A percentile compares a stretch with the other conserved stretches of the same genome.
These are phyloP conservation scores for Medauroidea extradentata DNA, from an alignment of 1,140 invertebrate genomes.

Conservation along the genomic window DNA sequence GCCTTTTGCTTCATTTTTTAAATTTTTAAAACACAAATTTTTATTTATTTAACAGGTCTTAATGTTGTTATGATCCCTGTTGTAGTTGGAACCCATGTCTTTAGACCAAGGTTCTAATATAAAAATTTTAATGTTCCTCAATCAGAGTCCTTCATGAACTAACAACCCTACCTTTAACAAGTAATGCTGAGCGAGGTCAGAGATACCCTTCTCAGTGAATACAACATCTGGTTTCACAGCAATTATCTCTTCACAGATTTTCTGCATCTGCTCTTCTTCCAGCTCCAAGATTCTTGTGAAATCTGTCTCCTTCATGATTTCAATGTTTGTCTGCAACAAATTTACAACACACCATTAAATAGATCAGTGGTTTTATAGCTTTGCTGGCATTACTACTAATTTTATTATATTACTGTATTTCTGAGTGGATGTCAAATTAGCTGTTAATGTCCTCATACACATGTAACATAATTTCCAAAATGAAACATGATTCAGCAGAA, in stretches of 20 bases:
- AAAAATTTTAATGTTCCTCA: too few relatives aligned
- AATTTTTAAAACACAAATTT: background rate
- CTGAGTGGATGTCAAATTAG: too few relatives aligned
- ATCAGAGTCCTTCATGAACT: background rate
- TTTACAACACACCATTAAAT: constrained; percentile 5
- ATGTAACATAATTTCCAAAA: too few relatives aligned
- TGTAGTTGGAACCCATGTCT: too few relatives aligned
- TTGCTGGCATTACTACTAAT: too few relatives aligned
- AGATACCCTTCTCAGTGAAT: constrained; percentile 98
- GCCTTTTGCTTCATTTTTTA: too few relatives aligned
- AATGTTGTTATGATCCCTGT: too few relatives aligned
- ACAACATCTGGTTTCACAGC: constrained; percentile 92
- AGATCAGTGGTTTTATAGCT: background rate
- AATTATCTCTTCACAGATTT: constrained; percentile 92
- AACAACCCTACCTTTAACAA: constrained; percentile 56
- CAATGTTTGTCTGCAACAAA: constrained; percentile 81
- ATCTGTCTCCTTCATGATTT: constrained; percentile 92
- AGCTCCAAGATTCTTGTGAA: constrained; percentile 89
- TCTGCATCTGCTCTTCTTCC: constrained; percentile 93
- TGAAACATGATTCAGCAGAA: too few relatives aligned
- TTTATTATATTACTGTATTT: too few relatives aligned
- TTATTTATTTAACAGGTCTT: background rate
- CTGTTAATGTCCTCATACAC: too few relatives aligned
- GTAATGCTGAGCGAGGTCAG: constrained; percentile 86
- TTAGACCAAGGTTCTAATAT: too few relatives aligned